Percentiles rank a stretch among this genome's conserved stretches.
Evolutionary conservation across 2,888 invertebrate species (phyloP).

Genomic region (Luperina testacea): DNA sequence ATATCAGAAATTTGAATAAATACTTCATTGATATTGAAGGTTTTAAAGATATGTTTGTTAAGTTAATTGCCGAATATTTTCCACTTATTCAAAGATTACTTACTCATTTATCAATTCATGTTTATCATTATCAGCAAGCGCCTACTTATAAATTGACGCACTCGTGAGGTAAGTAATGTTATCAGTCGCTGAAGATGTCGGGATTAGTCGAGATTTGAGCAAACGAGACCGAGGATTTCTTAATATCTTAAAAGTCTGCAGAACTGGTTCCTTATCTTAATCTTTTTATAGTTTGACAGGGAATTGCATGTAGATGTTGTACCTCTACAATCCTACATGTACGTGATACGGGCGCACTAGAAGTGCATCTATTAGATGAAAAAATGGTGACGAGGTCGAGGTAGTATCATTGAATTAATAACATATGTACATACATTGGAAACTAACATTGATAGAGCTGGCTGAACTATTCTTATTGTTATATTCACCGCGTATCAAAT

Average conservation of each 20-base stretch:
- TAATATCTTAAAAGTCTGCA: slow-evolving; percentile 62
- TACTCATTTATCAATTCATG: slow-evolving; percentile 35
- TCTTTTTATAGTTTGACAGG: slow-evolving; percentile 50
- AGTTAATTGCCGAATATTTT: slow-evolving; percentile 34
- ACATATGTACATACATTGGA: slow-evolving; percentile 29
- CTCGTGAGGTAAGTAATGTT: slow-evolving; percentile 56
- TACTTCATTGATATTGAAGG: slow-evolving; percentile 1
- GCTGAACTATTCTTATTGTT: slow-evolving; percentile 21
- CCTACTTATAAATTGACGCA: slow-evolving; percentile 57
- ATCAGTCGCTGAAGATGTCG: slow-evolving; percentile 71
- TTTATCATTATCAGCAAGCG: slow-evolving; percentile 60
- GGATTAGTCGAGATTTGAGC: slow-evolving; percentile 78
- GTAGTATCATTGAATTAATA: slow-evolving; percentile 56
- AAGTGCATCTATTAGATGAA: slow-evolving; percentile 53
- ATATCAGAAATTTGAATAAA: neutral
- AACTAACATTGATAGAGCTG: slow-evolving; percentile 20
- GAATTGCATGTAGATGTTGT: slow-evolving; percentile 36
- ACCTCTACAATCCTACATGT: neutral
- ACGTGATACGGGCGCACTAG: slow-evolving; percentile 30
- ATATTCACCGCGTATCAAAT: neutral
- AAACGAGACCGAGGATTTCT: slow-evolving; percentile 61
- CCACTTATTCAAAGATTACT: slow-evolving; percentile 39
- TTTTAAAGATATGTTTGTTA: neutral
- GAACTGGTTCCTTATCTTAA: slow-evolving; percentile 59
- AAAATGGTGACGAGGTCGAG: slow-evolving; percentile 61